Evolutionary conservation across 2,113 vertebrate species (phyloP).

Genomic region (Laticauda laticaudata): DNA sequence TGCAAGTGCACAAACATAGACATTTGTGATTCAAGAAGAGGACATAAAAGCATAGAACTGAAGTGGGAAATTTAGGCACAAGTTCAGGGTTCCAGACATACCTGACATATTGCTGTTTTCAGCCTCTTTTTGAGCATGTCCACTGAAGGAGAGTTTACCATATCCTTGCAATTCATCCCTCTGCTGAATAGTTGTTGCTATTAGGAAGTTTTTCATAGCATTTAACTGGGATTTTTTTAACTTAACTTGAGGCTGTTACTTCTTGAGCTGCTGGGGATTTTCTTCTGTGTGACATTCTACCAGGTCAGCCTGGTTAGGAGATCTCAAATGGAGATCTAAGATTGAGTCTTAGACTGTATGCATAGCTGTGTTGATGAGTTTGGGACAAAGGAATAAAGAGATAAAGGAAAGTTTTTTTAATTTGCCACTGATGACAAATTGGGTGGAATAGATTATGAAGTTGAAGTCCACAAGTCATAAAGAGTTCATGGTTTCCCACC

Average conservation of each 20-base stretch:
- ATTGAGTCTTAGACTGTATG: too few species aligned
- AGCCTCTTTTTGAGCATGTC: not conserved
- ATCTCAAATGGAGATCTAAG: too few species aligned
- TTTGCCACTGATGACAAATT: too few species aligned
- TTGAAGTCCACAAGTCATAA: not conserved
- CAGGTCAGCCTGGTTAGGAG: not conserved
- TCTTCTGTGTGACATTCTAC: not conserved
- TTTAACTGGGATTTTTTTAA: not conserved
- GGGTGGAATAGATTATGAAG: too few species aligned
- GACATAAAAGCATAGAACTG: not conserved
- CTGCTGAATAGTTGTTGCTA: not conserved
- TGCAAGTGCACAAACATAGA: not conserved
- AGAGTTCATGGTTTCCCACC: not conserved
- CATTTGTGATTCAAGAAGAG: not conserved
- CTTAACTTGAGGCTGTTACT: not conserved
- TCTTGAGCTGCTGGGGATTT: not conserved
- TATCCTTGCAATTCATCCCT: not conserved
- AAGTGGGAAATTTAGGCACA: not conserved
- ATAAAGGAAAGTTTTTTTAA: too few species aligned
- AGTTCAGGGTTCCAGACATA: not conserved
- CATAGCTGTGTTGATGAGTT: too few species aligned
- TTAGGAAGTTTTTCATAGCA: not conserved
- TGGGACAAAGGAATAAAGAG: too few species aligned
- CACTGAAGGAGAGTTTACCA: not conserved
- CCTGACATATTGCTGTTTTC: not conserved